These are phyloP conservation scores for Chrysemys picta DNA, from an alignment of 2,113 vertebrate genomes.

Conservation along the genomic window DNA sequence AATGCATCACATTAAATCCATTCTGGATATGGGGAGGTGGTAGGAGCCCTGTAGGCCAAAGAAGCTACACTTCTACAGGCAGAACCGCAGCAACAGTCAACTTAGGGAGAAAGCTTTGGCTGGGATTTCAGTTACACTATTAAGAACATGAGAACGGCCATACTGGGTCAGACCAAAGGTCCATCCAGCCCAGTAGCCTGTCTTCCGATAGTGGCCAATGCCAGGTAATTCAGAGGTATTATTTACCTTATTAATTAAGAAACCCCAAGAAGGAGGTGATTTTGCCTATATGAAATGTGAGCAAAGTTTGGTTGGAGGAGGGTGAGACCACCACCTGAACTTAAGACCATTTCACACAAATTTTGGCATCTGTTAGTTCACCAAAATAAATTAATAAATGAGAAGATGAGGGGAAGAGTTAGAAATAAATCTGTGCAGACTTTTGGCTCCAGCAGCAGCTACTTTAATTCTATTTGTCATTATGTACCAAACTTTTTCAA, in stretches of 20 bases:
- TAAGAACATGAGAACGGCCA: not conserved
- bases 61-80: not conserved
- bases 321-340: fast-evolving
- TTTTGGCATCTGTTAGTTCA: not conserved
- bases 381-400: not conserved
- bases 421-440: fast-evolving
- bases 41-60: not conserved
- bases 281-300: not conserved
- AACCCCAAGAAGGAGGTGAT: fast-evolving
- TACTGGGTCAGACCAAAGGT: too few relatives aligned
- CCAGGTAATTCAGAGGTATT: too few relatives aligned
- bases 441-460: not conserved
- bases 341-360: not conserved
- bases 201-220: too few relatives aligned
- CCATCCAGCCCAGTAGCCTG: too few relatives aligned
- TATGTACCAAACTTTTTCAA: not conserved
- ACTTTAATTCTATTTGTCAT: not conserved
- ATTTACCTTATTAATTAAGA: constrained; percentile 6
- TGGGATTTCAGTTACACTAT: not conserved
- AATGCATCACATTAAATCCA: fast-evolving
- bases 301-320: not conserved
- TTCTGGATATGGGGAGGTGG: fast-evolving
- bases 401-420: fast-evolving
- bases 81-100: not conserved
- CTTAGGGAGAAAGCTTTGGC: not conserved